phyloP scores from a whole-genome alignment of 2,113 vertebrate species.

The Chroicocephalus ridibundus region DNA sequence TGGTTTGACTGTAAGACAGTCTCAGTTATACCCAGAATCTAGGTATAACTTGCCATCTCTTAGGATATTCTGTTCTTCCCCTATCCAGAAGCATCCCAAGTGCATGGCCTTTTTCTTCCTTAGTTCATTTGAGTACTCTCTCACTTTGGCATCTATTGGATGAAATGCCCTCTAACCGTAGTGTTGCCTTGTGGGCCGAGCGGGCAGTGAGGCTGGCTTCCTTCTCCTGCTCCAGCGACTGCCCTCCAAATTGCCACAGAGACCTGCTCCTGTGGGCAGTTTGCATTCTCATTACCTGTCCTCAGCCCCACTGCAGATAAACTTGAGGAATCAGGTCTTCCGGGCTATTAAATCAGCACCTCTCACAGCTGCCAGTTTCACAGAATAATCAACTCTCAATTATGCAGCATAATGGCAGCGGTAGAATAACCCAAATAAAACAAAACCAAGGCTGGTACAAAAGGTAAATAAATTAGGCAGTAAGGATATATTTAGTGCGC shows the following conservation, averaged over 20 bases:
- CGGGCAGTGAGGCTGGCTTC: not conserved
- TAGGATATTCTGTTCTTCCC: not conserved
- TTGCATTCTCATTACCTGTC: not conserved
- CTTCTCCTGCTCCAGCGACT: not conserved
- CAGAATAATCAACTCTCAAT: not conserved
- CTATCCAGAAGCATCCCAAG: not conserved
- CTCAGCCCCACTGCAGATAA: not conserved
- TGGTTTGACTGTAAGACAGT: not conserved
- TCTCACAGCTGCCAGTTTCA: not conserved
- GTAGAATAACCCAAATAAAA: not conserved
- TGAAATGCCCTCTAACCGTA: not conserved
- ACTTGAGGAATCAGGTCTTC: not conserved
- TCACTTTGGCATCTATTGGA: not conserved
- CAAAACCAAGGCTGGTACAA: not conserved
- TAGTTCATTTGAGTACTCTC: not conserved
- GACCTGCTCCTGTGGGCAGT: not conserved
- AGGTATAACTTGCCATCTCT: not conserved
- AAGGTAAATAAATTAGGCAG: not conserved
- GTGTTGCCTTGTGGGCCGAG: not conserved
- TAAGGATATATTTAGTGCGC: not conserved
- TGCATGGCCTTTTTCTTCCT: not conserved
- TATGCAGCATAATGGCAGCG: not conserved
- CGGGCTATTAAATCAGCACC: not conserved
- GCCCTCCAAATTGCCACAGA: not conserved
- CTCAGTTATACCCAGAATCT: not conserved